These are phyloP conservation scores for Poeciliopsis turneri DNA, from an alignment of 2,797 vertebrate genomes.

Conservation along the genomic window DNA sequence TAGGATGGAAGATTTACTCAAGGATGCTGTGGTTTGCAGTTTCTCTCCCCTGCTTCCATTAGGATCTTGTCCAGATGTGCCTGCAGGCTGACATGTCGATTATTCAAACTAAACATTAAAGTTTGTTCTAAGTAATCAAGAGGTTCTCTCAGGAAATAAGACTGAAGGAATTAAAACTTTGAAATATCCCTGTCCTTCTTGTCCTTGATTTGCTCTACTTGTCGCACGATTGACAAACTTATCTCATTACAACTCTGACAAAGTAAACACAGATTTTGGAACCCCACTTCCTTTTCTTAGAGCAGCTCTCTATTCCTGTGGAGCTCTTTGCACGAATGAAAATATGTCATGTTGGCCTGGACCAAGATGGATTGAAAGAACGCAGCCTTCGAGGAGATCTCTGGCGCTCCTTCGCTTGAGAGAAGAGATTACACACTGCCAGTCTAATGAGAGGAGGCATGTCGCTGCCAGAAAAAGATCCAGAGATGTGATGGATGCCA, in stretches of 20 bases:
- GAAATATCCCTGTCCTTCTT: not conserved
- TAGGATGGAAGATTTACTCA: conserved; percentile 24
- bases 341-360: conserved; percentile 56
- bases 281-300: conserved; percentile 14
- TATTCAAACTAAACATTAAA: conserved; percentile 9
- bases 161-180: not conserved
- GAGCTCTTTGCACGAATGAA: conserved; percentile 76
- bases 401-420: conserved; percentile 46
- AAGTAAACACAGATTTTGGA: conserved; percentile 27
- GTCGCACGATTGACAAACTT: conserved; percentile 16
- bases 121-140: not conserved
- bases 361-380: conserved; percentile 69
- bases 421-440: conserved; percentile 23
- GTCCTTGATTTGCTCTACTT: not conserved
- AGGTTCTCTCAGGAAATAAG: conserved; percentile 2
- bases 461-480: conserved; percentile 50
- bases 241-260: conserved; percentile 20
- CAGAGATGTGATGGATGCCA: conserved; percentile 71
- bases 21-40: conserved; percentile 44
- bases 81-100: conserved; percentile 10
- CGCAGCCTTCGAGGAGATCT: conserved; percentile 52
- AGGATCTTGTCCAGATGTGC: conserved; percentile 9
- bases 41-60: conserved; percentile 41
- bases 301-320: conserved; percentile 20
- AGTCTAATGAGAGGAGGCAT: conserved; percentile 13